Conservation (phyloP, 2,888 invertebrate genomes). For the Drosophila acutilabella region DNA sequence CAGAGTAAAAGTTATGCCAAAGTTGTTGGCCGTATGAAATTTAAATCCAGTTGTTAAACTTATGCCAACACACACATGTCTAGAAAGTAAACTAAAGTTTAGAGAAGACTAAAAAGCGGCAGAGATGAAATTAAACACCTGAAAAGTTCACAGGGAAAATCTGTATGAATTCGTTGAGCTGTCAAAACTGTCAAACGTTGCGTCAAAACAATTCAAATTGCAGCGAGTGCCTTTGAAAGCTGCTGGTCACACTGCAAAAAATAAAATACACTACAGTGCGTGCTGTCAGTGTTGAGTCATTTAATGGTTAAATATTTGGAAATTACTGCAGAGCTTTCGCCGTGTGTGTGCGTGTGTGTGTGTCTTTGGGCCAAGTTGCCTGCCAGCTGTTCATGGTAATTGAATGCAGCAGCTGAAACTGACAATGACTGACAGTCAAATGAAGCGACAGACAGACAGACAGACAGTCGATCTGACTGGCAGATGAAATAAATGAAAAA, state of each 20-base stretch:
- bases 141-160: conserved; percentile 9
- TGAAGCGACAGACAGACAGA: conserved; percentile 12
- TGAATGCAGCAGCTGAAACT: conserved; percentile 65
- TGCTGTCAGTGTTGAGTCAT: conserved; percentile 63
- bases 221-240: conserved; percentile 26
- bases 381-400: conserved; percentile 48
- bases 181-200: conserved; percentile 53
- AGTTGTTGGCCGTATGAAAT: conserved; percentile 43
- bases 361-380: conserved; percentile 9
- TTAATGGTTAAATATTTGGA: conserved; percentile 69
- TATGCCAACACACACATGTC: conserved; percentile 19
- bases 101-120: background rate
- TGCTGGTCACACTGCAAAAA: conserved; percentile 15
- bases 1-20: conserved; percentile 39
- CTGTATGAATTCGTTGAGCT: conserved; percentile 37
- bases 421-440: conserved; percentile 48
- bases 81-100: conserved; percentile 23
- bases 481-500: conserved; percentile 40
- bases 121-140: conserved; percentile 27
- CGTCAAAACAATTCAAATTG: conserved; percentile 49
- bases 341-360: background rate
- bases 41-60: conserved; percentile 45
- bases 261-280: conserved; percentile 4
- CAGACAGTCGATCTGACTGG: conserved; percentile 8
- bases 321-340: background rate